These are phyloP conservation scores for Trichonephila inaurata DNA, from an alignment of 1,140 invertebrate species.

Conservation along the genomic window DNA sequence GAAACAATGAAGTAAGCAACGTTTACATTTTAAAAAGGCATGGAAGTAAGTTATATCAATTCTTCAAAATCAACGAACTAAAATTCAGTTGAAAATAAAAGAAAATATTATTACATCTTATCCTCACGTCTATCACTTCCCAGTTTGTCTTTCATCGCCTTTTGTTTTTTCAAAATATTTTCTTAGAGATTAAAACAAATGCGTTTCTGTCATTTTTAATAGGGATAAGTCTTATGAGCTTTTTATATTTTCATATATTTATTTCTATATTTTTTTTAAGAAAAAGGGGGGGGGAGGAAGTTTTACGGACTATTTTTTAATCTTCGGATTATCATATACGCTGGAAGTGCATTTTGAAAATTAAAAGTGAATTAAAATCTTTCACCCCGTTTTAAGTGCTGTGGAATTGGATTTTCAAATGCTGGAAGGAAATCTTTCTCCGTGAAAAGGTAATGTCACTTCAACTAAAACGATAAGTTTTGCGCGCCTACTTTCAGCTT, in stretches of 20 bases:
- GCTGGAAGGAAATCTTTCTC: neutral
- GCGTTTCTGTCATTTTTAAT: neutral
- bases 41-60: too few species aligned
- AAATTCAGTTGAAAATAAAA: too few species aligned
- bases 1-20: too few species aligned
- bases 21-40: too few species aligned
- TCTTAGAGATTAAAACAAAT: neutral
- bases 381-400: conserved; percentile 30
- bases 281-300: neutral
- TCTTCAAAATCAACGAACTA: too few species aligned
- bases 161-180: neutral
- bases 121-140: too few species aligned
- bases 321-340: neutral
- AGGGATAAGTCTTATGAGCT: neutral
- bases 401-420: conserved; percentile 33
- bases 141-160: neutral
- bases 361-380: conserved; percentile 47
- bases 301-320: neutral
- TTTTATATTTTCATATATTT: neutral
- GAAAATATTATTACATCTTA: too few species aligned
- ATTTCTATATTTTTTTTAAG: neutral
- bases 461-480: conserved; percentile 16
- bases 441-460: neutral
- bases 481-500: neutral
- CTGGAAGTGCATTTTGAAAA: conserved; percentile 42